These are phyloP conservation scores for Neopipo cinnamomea DNA, from an alignment of 2,113 vertebrate species.

Conservation along the genomic window DNA sequence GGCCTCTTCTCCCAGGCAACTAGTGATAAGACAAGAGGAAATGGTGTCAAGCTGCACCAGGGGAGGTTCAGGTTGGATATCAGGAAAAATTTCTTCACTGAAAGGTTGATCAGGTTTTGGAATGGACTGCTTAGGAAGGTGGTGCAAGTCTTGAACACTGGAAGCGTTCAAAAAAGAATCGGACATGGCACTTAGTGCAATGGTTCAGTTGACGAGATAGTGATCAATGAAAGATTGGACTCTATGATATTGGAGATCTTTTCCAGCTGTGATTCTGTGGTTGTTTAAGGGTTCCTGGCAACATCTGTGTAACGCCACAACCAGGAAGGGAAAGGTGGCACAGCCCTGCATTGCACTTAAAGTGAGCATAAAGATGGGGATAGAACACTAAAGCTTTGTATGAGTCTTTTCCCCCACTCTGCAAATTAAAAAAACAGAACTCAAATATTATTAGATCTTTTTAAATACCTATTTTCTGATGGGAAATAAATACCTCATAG, in stretches of 20 bases:
- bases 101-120: neutral
- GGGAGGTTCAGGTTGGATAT: neutral
- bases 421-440: neutral
- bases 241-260: neutral
- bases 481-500: neutral
- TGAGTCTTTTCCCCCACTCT: neutral
- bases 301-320: neutral
- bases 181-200: accelerated
- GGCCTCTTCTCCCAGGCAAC: neutral
- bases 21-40: accelerated
- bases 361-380: neutral
- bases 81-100: neutral
- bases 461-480: neutral
- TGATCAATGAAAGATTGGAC: neutral
- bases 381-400: neutral
- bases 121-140: neutral
- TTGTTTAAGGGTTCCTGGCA: neutral
- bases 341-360: neutral
- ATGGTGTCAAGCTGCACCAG: neutral
- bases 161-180: neutral
- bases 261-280: neutral
- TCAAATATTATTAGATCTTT: neutral
- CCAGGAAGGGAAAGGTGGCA: neutral
- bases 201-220: neutral
- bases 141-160: neutral